Percentiles rank a stretch among this genome's conserved stretches.
phyloP scores from a whole-genome alignment of 1,140 invertebrate genomes.

The Drosophila leontia region DNA sequence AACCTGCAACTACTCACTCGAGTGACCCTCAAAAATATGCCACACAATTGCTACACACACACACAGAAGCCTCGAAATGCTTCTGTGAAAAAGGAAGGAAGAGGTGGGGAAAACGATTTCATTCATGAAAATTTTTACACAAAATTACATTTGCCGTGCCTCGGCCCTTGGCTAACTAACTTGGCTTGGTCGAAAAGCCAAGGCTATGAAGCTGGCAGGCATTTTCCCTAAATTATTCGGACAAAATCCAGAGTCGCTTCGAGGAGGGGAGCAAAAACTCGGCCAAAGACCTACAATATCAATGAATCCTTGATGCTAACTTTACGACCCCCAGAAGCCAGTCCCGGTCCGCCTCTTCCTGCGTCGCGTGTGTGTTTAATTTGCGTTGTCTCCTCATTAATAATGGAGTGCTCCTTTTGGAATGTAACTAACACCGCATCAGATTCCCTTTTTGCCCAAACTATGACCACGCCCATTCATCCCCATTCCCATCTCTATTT shows the following conservation, averaged over 20 bases:
- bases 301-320: slow-evolving; percentile 48
- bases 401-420: slow-evolving; percentile 66
- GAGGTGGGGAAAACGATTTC: slow-evolving; percentile 61
- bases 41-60: slow-evolving; percentile 61
- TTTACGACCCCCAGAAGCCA: slow-evolving; percentile 27
- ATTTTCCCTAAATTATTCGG: slow-evolving; percentile 72
- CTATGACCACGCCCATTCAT: slow-evolving; percentile 43
- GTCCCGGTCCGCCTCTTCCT: slow-evolving; percentile 2
- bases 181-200: slow-evolving; percentile 47
- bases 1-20: slow-evolving; percentile 53
- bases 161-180: slow-evolving; percentile 50
- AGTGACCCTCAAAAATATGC: slow-evolving; percentile 69
- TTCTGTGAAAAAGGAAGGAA: neutral
- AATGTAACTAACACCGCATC: slow-evolving; percentile 44
- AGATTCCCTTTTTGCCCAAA: slow-evolving; percentile 46
- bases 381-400: slow-evolving; percentile 77
- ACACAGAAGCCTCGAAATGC: slow-evolving; percentile 45
- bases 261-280: neutral
- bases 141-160: slow-evolving; percentile 69
- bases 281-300: slow-evolving; percentile 42
- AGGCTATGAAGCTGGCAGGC: slow-evolving; percentile 19
- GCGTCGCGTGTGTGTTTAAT: slow-evolving; percentile 66
- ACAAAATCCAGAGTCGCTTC: slow-evolving; percentile 7
- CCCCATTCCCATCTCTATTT: neutral
- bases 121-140: slow-evolving; percentile 77